phyloP scores from a whole-genome alignment of 2,113 vertebrate genomes.

The Pseudorasbora parva region DNA sequence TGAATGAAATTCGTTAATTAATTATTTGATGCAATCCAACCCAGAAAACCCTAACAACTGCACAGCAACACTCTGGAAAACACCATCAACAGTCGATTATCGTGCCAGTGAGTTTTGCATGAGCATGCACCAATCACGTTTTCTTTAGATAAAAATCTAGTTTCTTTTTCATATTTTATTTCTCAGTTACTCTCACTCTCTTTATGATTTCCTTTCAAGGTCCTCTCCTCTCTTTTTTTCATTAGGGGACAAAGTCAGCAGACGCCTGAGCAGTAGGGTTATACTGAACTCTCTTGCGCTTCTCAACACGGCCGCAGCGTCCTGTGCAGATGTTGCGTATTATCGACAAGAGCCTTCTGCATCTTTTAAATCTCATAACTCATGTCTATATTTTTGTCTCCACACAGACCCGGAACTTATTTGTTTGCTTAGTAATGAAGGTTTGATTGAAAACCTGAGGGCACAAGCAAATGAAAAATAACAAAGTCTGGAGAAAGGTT shows the following conservation, averaged over 20 bases:
- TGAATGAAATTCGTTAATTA: too few relatives aligned
- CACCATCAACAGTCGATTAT: too few relatives aligned
- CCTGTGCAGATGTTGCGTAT: conserved; percentile 75
- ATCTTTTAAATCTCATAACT: conserved; percentile 77
- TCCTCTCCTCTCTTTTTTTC: neutral
- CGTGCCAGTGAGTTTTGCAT: too few relatives aligned
- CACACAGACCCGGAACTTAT: conserved; percentile 73
- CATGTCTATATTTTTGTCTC: conserved; percentile 80
- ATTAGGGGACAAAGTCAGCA: neutral
- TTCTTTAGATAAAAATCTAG: too few relatives aligned
- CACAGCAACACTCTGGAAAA: too few relatives aligned
- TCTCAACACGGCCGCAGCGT: conserved; percentile 55
- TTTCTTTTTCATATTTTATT: neutral
- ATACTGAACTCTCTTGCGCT: neutral
- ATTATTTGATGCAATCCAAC: too few relatives aligned
- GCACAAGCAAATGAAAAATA: conserved; percentile 82
- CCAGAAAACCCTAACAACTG: too few relatives aligned
- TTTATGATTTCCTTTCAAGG: neutral
- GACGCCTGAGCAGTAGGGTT: neutral
- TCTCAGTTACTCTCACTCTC: neutral
- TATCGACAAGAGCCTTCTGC: conserved; percentile 70
- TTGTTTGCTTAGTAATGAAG: conserved; percentile 78
- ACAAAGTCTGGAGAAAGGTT: conserved; percentile 70
- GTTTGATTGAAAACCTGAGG: conserved; percentile 78
- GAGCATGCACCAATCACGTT: neutral